Evolutionary conservation across 2,888 invertebrate species (phyloP).

Genomic region (Sphecodes monilicornis): DNA sequence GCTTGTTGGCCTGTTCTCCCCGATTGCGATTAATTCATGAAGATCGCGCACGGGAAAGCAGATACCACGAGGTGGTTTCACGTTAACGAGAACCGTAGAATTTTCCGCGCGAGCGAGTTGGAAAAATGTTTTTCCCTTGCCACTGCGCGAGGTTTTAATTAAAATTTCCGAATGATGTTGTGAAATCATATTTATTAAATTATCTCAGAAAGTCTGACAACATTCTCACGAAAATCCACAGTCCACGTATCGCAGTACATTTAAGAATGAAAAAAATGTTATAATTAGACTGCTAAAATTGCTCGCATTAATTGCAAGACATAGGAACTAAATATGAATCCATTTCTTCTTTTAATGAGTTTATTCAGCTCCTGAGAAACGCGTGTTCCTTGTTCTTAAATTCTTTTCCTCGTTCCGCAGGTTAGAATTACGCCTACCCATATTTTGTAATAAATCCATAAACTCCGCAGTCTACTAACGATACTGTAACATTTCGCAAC

Average conservation of each 20-base stretch:
- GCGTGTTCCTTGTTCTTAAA: too few relatives aligned
- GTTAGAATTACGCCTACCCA: too few relatives aligned
- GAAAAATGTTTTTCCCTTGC: conserved; percentile 35
- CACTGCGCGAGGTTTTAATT: conserved; percentile 33
- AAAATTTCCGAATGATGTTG: conserved; percentile 29
- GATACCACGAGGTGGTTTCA: neutral
- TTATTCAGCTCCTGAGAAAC: too few relatives aligned
- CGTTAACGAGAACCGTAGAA: conserved; percentile 15
- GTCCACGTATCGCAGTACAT: neutral
- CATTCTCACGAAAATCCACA: neutral
- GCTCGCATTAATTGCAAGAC: too few relatives aligned
- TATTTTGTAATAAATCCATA: too few relatives aligned
- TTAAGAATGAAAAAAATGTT: too few relatives aligned
- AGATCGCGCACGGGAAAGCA: neutral
- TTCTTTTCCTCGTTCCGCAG: too few relatives aligned
- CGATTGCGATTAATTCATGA: conserved; percentile 44
- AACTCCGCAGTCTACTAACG: too few relatives aligned
- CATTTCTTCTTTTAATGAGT: too few relatives aligned
- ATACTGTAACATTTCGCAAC: neutral
- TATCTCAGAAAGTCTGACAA: neutral
- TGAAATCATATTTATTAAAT: neutral
- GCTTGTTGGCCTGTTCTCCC: neutral
- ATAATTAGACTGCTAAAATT: too few relatives aligned
- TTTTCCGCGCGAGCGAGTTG: conserved; percentile 36
- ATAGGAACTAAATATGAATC: too few relatives aligned